Percentiles rank a stretch among this genome's conserved stretches.
phyloP scores from a whole-genome alignment of 2,797 vertebrate species.

The Coregonus ussuriensis region DNA sequence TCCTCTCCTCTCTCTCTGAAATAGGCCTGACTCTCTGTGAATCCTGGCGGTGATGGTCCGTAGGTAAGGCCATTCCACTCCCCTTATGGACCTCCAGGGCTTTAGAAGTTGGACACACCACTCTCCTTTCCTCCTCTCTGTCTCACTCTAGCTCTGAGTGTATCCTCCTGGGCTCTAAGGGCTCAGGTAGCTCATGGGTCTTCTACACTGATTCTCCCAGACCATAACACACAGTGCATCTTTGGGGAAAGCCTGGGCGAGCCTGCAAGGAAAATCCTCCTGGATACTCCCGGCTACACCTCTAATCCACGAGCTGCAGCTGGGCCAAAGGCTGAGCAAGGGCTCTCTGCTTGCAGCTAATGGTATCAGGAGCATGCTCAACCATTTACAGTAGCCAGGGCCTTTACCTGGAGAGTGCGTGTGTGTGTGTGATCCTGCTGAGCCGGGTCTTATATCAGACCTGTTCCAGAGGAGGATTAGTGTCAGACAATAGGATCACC shows the following conservation, averaged over 20 bases:
- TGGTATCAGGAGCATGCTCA: neutral
- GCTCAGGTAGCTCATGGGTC: conserved; percentile 5
- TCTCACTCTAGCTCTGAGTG: conserved; percentile 1
- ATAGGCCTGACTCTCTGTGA: conserved; percentile 6
- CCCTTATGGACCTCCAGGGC: neutral
- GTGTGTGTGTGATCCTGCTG: conserved; percentile 17
- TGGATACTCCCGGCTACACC: conserved; percentile 4
- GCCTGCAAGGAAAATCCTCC: conserved; percentile 6
- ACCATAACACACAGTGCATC: neutral
- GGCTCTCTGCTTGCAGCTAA: neutral
- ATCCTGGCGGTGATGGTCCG: neutral
- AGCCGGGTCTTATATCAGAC: conserved; percentile 16
- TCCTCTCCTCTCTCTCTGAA: conserved; percentile 5
- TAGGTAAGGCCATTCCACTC: neutral
- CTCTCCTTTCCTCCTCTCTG: no score
- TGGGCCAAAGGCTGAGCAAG: neutral
- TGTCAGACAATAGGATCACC: conserved; percentile 33
- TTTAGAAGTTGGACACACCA: neutral
- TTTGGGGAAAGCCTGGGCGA: conserved; percentile 2
- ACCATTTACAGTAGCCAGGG: neutral
- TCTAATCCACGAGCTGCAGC: conserved; percentile 25
- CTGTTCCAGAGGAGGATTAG: conserved; percentile 21
- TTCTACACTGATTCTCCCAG: neutral
- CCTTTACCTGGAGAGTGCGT: conserved; percentile 18
- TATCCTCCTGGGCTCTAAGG: conserved; percentile 3